Percentiles rank a stretch among this genome's conserved stretches.
Evolutionary conservation across 2,797 vertebrate genomes (phyloP).

Genomic region (Lithobates pipiens): DNA sequence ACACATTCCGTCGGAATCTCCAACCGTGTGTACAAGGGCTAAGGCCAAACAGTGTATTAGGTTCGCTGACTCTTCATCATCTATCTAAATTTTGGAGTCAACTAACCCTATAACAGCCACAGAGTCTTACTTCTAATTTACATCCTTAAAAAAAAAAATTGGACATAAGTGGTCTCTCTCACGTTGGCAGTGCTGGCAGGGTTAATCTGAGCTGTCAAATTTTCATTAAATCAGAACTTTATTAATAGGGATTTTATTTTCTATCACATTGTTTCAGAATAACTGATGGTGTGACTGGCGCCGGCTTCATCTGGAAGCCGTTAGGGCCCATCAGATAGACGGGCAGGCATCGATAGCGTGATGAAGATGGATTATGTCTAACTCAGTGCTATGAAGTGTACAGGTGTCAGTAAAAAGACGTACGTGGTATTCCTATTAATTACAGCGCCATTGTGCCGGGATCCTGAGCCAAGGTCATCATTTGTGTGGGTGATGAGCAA

Average conservation of each 20-base stretch:
- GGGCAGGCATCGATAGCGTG: background rate
- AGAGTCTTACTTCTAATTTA: background rate
- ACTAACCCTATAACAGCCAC: no score
- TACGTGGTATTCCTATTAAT: slow-evolving; percentile 10
- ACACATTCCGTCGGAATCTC: no score
- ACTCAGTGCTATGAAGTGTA: background rate
- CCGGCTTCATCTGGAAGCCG: slow-evolving; percentile 19
- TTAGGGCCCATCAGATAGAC: slow-evolving; percentile 8
- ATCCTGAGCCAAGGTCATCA: background rate
- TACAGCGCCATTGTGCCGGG: background rate
- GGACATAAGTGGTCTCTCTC: background rate
- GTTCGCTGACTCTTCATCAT: no score
- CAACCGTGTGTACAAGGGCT: no score
- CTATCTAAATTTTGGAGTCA: no score
- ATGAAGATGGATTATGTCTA: slow-evolving; percentile 21
- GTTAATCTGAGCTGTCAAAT: slow-evolving; percentile 16
- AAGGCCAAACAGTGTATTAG: no score
- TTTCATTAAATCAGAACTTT: slow-evolving; percentile 32
- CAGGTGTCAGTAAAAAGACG: slow-evolving; percentile 15
- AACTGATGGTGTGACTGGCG: slow-evolving; percentile 12
- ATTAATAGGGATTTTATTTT: slow-evolving; percentile 38
- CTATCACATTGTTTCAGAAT: background rate
- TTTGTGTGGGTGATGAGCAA: background rate
- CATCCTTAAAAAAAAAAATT: slow-evolving; percentile 4
- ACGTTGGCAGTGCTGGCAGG: background rate